These are phyloP conservation scores for Aphodius sticticus DNA, from an alignment of 2,888 invertebrate genomes.

Conservation along the genomic window DNA sequence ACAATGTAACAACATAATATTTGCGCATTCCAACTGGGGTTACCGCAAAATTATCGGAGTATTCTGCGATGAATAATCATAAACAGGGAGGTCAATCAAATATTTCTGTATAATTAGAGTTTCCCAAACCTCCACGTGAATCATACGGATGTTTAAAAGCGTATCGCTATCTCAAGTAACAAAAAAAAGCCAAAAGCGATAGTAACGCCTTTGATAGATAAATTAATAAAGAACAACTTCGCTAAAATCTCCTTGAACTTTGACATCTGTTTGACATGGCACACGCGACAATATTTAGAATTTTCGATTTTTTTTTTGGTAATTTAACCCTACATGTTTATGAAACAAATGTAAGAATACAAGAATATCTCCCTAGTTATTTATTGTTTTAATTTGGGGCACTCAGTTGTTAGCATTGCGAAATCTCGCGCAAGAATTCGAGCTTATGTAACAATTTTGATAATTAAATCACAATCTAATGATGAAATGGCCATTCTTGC, in stretches of 20 bases:
- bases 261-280: slow-evolving; percentile 20
- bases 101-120: background rate
- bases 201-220: slow-evolving; percentile 17
- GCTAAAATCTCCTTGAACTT: slow-evolving; percentile 16
- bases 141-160: slow-evolving; percentile 23
- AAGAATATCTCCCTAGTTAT: too few species aligned
- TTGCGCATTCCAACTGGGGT: background rate
- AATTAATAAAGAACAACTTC: background rate
- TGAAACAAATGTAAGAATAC: too few species aligned
- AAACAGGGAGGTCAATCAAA: background rate
- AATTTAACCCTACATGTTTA: background rate
- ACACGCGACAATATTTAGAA: slow-evolving; percentile 8
- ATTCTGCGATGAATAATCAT: too few species aligned
- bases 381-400: too few species aligned
- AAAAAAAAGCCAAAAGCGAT: slow-evolving; percentile 23
- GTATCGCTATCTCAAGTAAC: slow-evolving; percentile 6
- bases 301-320: background rate
- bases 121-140: slow-evolving; percentile 19
- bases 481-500: background rate
- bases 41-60: too few species aligned
- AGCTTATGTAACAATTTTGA: background rate
- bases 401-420: background rate
- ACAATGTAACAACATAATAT: background rate
- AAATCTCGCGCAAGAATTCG: background rate
- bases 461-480: background rate